Base-by-base conservation (phyloP, 35 echinoderm and acorn worm genomes). In the Apostichopus parvimensis region DNA sequence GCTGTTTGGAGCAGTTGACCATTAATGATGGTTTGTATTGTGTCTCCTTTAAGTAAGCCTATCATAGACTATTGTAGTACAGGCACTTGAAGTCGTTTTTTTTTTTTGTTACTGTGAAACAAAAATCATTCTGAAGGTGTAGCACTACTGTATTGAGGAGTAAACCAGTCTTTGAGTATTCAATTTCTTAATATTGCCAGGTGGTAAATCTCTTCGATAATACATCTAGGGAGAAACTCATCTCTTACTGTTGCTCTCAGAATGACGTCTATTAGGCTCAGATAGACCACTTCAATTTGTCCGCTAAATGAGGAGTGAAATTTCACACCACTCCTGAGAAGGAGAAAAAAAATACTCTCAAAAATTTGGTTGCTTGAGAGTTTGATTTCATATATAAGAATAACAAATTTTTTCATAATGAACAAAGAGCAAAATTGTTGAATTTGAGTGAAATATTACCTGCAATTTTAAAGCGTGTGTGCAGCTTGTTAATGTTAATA, bases 221-320 rank as follows among this genome's bases (percentile, higher is more conserved):
- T 75, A 22, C 14, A n/a, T 75, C 21, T 0, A 18, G 15, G 71
- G 71, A 22, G 14, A 75, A 18, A 18, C 6, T 6, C 18, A 11
- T 18, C 18, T 68, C 64, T 68, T 18, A 7, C 3, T 6, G 7
- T n/a, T 75, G 17, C 15, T 75, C 71, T n/a, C 11, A 18, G 71
- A 75, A 22, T 75, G 71, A 75, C 71, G 71, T 75, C 71, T 75
- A 75, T 75, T 75, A 75, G 71, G 14, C 11, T 75, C 71, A 18
- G 71, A 75, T 75, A 75, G 71, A 22, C 71, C 71, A 75, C 71
- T 75, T 75, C 71, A 75, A 75, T 75, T 75, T 75, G 20, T 75
- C 17, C n/a, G 71, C 71, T 14, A 75, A 18, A 75, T 75, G 71
- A 17, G 70, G 71, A 20, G 71, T 75, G 71, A 75, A 75, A 75